Base-by-base conservation (phyloP, 2,113 vertebrate species). In the Indicator indicator region DNA sequence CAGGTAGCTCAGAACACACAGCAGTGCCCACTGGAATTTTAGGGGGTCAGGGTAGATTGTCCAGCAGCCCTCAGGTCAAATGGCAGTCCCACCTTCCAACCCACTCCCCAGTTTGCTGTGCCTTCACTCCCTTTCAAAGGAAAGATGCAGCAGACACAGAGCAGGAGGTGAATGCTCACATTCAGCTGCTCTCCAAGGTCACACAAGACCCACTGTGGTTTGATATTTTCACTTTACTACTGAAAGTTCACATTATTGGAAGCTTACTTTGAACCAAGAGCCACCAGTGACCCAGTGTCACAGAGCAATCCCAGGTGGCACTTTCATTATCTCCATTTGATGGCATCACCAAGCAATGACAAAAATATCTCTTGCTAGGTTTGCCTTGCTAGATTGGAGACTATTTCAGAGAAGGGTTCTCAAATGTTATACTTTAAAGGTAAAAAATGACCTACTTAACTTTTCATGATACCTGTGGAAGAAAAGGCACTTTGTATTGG, bases 391-490 rank as follows among this genome's bases (percentile, higher is more conserved):
- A 26, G 60, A 54, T 36, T 9, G 16, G 19, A 62, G 59, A 33
- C 30, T 58, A 33, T 55, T 88, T 89, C 58, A 65, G 67, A 65
- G 16, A 59, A 48, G 10, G 5, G 30, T 72, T 84, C 55, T 48
- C 38, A 62, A 82, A 65, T 19, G 78, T 88, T 78, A 10, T 68
- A 52, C 15, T 63, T 68, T 40, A 64, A 77, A 92, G 80, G 74
- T 56, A 36, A 81, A 64, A 86, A 83, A 40, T 68, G 6, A 90
- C 82, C 86, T 89, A 89, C 40, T 94, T 87, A 89, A 65, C 55
- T 90, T 92, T 90, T 93, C 63, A 62, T 46, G 62, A 30, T 28
- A 86, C 38, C 46, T 63, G n/a, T 74, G 46, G 69, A 94, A 90
- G 26, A 79, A 79, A 83, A 86, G 5, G 36, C 18, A 59, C 6